Conservation (phyloP, 2,888 invertebrate genomes). For the Altica lythri region DNA sequence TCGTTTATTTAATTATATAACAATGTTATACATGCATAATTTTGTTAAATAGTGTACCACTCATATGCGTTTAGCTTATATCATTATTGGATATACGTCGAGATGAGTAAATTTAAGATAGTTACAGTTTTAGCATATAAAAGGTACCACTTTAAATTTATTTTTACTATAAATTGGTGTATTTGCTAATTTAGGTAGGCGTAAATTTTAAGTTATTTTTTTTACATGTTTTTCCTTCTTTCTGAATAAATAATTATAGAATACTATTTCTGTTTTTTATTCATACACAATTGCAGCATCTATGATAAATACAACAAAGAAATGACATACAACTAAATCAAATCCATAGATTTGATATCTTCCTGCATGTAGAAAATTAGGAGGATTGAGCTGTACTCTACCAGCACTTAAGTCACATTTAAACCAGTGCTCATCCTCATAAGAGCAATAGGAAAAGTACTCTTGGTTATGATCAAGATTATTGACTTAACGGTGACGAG, state of each 20-base stretch:
- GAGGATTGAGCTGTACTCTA: too few relatives aligned
- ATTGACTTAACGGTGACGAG: too few relatives aligned
- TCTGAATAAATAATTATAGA: slow-evolving; percentile 3
- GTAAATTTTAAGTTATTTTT: background rate
- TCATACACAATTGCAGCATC: too few relatives aligned
- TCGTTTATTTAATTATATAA: slow-evolving; percentile 17
- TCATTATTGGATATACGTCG: slow-evolving; percentile 1
- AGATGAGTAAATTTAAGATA: slow-evolving; percentile 38
- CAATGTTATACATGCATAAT: background rate
- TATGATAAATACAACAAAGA: too few relatives aligned
- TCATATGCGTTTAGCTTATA: slow-evolving; percentile 5
- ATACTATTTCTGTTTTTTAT: too few relatives aligned
- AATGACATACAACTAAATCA: too few relatives aligned
- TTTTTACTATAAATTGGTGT: slow-evolving; percentile 42
- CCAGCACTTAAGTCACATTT: too few relatives aligned
- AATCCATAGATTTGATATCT: too few relatives aligned
- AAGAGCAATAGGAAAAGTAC: too few relatives aligned
- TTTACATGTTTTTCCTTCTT: background rate
- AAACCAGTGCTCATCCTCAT: too few relatives aligned
- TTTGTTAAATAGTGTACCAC: slow-evolving; percentile 6
- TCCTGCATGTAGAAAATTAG: too few relatives aligned
- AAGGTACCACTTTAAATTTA: slow-evolving; percentile 52
- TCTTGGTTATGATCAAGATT: too few relatives aligned
- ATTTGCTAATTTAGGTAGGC: background rate
- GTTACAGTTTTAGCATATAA: slow-evolving; percentile 47